Conservation (phyloP, 1,140 invertebrate genomes). For the Papilio machaon region DNA sequence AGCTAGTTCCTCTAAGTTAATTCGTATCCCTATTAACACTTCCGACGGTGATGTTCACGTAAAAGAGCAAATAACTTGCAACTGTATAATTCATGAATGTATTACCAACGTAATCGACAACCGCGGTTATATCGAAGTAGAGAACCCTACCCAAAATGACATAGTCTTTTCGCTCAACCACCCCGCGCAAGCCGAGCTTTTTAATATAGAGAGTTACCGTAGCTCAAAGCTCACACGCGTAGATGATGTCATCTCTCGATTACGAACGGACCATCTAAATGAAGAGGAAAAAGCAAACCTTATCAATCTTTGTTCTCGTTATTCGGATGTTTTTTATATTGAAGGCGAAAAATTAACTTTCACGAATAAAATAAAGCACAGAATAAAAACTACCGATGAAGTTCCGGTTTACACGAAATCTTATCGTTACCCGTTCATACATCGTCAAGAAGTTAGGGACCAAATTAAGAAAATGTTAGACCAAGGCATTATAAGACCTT, state of each 20-base stretch:
- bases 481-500: conserved; percentile 59
- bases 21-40: conserved; percentile 45
- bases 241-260: too few relatives aligned
- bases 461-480: conserved; percentile 52
- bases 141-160: too few relatives aligned
- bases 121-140: too few relatives aligned
- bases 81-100: too few relatives aligned
- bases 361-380: conserved; percentile 54
- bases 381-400: conserved; percentile 53
- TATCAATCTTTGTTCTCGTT: conserved; percentile 40
- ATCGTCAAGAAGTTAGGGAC: conserved; percentile 33
- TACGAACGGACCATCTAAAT: background rate
- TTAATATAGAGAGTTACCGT: too few relatives aligned
- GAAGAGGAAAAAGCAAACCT: conserved; percentile 46
- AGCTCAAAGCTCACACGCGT: too few relatives aligned
- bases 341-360: conserved; percentile 50
- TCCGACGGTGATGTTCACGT: too few relatives aligned
- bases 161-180: too few relatives aligned
- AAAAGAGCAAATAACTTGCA: too few relatives aligned
- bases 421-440: conserved; percentile 43
- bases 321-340: conserved; percentile 50
- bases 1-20: conserved; percentile 43
- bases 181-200: too few relatives aligned
- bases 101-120: too few relatives aligned
- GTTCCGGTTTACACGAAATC: conserved; percentile 44